These are phyloP conservation scores for Eumaeus atala DNA, from an alignment of 1,140 invertebrate species.

Conservation along the genomic window DNA sequence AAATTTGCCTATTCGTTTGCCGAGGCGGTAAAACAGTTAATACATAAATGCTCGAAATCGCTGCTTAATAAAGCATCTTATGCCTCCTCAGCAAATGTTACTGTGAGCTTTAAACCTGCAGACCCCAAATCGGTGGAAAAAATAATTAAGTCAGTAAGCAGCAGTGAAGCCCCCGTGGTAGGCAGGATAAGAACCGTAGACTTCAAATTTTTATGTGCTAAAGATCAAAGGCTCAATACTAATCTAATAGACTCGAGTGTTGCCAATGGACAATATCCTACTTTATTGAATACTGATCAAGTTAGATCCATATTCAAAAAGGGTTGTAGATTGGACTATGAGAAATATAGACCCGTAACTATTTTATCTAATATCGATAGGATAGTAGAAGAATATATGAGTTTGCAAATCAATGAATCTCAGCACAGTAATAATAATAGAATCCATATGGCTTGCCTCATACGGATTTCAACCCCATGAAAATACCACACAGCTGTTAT, in stretches of 20 bases:
- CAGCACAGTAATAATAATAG: slow-evolving; percentile 17
- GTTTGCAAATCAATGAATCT: slow-evolving; percentile 17
- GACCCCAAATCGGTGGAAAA: background rate
- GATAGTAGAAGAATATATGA: slow-evolving; percentile 25
- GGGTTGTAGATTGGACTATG: slow-evolving; percentile 5
- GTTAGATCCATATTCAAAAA: too few relatives aligned
- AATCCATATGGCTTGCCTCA: too few relatives aligned
- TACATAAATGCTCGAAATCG: slow-evolving; percentile 8
- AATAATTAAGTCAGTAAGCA: slow-evolving; percentile 15
- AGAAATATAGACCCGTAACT: slow-evolving; percentile 30
- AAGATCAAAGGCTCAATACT: slow-evolving; percentile 13
- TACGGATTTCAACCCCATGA: slow-evolving; percentile 14
- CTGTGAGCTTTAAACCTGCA: slow-evolving; percentile 13
- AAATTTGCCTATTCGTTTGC: slow-evolving; percentile 15
- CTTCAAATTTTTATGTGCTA: slow-evolving; percentile 19
- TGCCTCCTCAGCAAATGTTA: slow-evolving; percentile 1
- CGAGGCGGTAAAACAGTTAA: slow-evolving; percentile 6
- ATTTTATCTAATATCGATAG: slow-evolving; percentile 25
- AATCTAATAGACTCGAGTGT: slow-evolving; percentile 26
- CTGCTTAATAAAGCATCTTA: slow-evolving; percentile 2
- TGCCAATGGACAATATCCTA: slow-evolving; percentile 13
- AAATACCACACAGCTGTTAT: slow-evolving; percentile 13
- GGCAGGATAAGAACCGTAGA: slow-evolving; percentile 24
- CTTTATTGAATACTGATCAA: slow-evolving; percentile 18
- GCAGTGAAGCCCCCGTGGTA: slow-evolving; percentile 11